Base-by-base conservation (phyloP, 2,888 invertebrate genomes). In the Mechanitis messenoides region DNA sequence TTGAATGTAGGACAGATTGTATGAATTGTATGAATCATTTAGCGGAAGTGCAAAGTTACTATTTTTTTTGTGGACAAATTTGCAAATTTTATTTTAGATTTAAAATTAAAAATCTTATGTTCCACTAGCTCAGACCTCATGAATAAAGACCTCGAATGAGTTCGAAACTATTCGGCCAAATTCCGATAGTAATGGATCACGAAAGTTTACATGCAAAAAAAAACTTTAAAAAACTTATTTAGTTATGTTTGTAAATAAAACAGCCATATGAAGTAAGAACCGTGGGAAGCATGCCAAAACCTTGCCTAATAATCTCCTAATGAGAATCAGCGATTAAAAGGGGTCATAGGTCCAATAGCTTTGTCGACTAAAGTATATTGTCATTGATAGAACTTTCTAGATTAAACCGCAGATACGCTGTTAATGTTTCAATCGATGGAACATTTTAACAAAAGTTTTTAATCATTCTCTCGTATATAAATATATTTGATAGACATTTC, bases 311-410 rank as follows among this genome's bases (percentile, higher is more conserved):
- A 59, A 68, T 60, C 68, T 53, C 61, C 70, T 79, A 78, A 80
- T 79, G 78, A 78, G 76, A 63, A 66, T 69, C 71, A 74, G 77
- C 77, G 77, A 76, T 78, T 78, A 77, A 75, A 74, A 71, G 72
- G 71, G 71, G 70, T 62, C 62, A 71, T 72, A 74, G 79, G 80
- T 80, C 78, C 79, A 79, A 74, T 69, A 71, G 73, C 79, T 81
- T 80, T 80, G 79, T 76, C 77, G 78, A 79, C 73, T 61, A 65
- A 69, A 60, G 68, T 65, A 66, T 68, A 71, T 71, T 74, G 65
- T 63, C 65, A 62, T 55, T 58, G 53, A 74, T 72, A 74, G 59
- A 60, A 64, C 63, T 61, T 60, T 60, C 58, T 55, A 64, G 63
- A 63, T 64, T 60, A 62, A 61, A 54, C 12, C 55, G 64, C 46